These are phyloP conservation scores for Thecophora atra DNA, from an alignment of 2,888 invertebrate genomes.

Conservation along the genomic window DNA sequence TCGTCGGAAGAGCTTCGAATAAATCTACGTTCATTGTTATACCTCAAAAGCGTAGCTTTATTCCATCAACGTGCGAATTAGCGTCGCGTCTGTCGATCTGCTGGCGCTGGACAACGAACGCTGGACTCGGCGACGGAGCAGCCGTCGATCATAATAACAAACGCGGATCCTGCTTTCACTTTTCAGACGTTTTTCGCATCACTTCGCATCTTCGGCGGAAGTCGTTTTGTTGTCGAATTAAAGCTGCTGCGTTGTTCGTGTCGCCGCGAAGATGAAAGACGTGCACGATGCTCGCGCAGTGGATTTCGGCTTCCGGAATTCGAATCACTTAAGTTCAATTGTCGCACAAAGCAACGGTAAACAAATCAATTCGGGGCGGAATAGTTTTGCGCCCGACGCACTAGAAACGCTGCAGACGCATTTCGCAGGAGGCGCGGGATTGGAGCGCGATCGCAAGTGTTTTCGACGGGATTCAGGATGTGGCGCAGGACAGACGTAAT, in stretches of 20 bases:
- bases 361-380: not conserved
- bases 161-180: not conserved
- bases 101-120: not conserved
- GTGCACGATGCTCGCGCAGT: not conserved
- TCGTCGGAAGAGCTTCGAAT: not conserved
- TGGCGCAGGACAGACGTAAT: not conserved
- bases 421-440: not conserved
- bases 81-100: not conserved
- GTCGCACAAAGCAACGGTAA: not conserved
- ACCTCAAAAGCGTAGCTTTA: constrained; percentile 10
- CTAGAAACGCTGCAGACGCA: not conserved
- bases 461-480: not conserved
- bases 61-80: constrained; percentile 13
- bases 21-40: not conserved
- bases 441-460: not conserved
- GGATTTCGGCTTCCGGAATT: constrained; percentile 22
- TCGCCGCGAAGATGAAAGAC: constrained; percentile 5
- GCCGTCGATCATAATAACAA: not conserved
- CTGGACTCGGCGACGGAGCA: not conserved
- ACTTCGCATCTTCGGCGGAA: not conserved
- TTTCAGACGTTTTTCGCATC: not conserved
- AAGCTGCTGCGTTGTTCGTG: not conserved
- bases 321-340: constrained; percentile 32
- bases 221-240: constrained; percentile 8
- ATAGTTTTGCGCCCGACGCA: not conserved